Evolutionary conservation across 2,797 vertebrate genomes (phyloP).

Genomic region (Ambastaia sidthimunki): DNA sequence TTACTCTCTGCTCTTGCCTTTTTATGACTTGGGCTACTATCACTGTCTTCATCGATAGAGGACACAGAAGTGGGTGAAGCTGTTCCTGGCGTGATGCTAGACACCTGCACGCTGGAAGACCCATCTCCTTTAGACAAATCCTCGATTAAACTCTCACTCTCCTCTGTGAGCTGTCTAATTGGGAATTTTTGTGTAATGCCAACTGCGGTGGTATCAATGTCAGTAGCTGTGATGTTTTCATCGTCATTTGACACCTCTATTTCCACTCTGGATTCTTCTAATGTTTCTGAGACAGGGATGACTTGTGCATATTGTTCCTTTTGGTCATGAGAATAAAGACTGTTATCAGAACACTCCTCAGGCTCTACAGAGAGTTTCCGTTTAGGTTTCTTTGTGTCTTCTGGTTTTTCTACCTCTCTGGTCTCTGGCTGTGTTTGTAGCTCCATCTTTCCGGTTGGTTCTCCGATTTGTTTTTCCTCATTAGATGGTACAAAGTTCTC

Average conservation of each 20-base stretch:
- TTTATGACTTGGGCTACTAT: slow-evolving; percentile 92
- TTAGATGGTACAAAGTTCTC: slow-evolving; percentile 88
- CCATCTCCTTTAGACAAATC: slow-evolving; percentile 91
- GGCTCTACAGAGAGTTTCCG: slow-evolving; percentile 77
- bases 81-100: slow-evolving; percentile 91
- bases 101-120: slow-evolving; percentile 92
- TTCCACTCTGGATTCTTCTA: slow-evolving; percentile 40
- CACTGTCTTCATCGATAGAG: slow-evolving; percentile 97
- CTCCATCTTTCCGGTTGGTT: slow-evolving; percentile 76
- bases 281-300: slow-evolving; percentile 43
- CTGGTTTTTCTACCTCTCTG: slow-evolving; percentile 73
- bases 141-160: slow-evolving; percentile 89
- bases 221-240: slow-evolving; percentile 55
- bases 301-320: slow-evolving; percentile 73
- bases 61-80: slow-evolving; percentile 93
- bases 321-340: slow-evolving; percentile 74
- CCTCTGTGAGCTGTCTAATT: slow-evolving; percentile 75
- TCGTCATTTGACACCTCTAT: slow-evolving; percentile 31
- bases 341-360: slow-evolving; percentile 76
- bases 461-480: slow-evolving; percentile 84
- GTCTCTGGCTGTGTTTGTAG: slow-evolving; percentile 67
- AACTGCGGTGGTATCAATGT: slow-evolving; percentile 83
- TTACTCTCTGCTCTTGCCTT: slow-evolving; percentile 88
- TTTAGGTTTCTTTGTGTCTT: slow-evolving; percentile 71
- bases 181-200: slow-evolving; percentile 71